Percentiles rank a stretch among this genome's conserved stretches.
phyloP scores from a whole-genome alignment of 2,888 invertebrate species.

The Gryllus longicercus region DNA sequence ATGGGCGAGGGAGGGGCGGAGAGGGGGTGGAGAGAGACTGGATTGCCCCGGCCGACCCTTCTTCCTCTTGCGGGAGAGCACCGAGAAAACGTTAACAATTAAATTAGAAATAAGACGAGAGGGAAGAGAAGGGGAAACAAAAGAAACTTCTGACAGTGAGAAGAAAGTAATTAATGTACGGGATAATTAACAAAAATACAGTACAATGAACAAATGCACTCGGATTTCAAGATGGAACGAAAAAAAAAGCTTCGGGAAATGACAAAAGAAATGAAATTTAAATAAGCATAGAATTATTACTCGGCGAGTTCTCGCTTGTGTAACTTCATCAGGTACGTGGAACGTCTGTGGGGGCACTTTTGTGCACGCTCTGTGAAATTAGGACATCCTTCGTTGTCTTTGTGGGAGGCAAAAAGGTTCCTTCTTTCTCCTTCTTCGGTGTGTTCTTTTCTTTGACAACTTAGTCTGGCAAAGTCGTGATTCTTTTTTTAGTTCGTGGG shows the following conservation, averaged over 20 bases:
- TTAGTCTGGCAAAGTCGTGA: too few relatives aligned
- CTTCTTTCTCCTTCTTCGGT: too few relatives aligned
- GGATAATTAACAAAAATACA: conserved; percentile 17
- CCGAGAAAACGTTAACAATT: conserved; percentile 6
- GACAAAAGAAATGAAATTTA: neutral
- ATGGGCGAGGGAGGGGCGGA: neutral
- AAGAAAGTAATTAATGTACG: conserved; percentile 17
- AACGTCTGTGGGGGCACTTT: too few relatives aligned
- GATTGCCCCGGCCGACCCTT: too few relatives aligned
- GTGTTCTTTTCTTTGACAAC: too few relatives aligned
- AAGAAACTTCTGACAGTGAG: conserved; percentile 3
- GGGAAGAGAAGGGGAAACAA: neutral
- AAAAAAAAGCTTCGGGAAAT: neutral
- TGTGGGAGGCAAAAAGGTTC: too few relatives aligned
- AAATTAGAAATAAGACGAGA: conserved; percentile 17
- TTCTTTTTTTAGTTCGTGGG: too few relatives aligned
- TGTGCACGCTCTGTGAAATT: too few relatives aligned
- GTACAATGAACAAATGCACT: conserved; percentile 1
- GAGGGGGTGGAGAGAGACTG: neutral
- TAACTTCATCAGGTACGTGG: too few relatives aligned
- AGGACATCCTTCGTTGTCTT: too few relatives aligned
- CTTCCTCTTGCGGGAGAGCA: neutral
- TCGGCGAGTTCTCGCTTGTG: too few relatives aligned
- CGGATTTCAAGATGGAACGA: neutral
- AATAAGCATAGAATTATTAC: too few relatives aligned